phyloP scores from a whole-genome alignment of 2,797 vertebrate species.

The Austrolebias charrua region DNA sequence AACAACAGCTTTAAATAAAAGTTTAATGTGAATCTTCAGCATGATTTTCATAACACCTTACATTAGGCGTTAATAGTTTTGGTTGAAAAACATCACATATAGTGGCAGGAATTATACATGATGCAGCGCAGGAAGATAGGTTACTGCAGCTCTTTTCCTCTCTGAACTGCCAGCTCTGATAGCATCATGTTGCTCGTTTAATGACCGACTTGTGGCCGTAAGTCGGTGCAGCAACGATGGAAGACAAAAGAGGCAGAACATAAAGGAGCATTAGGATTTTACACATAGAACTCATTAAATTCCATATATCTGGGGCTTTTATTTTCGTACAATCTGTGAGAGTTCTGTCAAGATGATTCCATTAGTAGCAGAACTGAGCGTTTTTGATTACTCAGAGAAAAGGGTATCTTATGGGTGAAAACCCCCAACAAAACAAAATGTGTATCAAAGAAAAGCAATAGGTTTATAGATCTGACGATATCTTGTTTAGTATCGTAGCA shows the following conservation, averaged over 20 bases:
- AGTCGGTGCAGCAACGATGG: conserved; percentile 12
- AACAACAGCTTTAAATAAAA: too few species aligned
- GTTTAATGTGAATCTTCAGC: too few species aligned
- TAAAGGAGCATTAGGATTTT: conserved; percentile 2
- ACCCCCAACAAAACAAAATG: conserved; percentile 7
- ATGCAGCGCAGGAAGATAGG: neutral
- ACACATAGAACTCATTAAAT: conserved; percentile 4
- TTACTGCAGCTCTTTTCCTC: neutral
- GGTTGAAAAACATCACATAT: too few species aligned
- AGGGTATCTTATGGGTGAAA: neutral
- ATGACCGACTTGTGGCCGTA: neutral
- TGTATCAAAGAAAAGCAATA: neutral
- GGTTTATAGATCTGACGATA: conserved; percentile 12
- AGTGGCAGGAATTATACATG: neutral
- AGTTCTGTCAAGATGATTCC: neutral
- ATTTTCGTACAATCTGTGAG: neutral
- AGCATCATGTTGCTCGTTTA: neutral
- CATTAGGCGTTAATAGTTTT: too few species aligned
- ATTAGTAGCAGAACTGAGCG: conserved; percentile 1
- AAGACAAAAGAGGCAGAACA: conserved; percentile 13
- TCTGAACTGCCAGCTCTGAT: conserved; percentile 2
- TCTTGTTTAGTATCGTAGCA: conserved; percentile 6
- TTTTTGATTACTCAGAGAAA: neutral
- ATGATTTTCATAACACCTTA: too few species aligned
- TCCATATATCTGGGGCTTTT: neutral